Evolutionary conservation across 2,797 vertebrate species (phyloP).

Genomic region (Leptodactylus fallax): DNA sequence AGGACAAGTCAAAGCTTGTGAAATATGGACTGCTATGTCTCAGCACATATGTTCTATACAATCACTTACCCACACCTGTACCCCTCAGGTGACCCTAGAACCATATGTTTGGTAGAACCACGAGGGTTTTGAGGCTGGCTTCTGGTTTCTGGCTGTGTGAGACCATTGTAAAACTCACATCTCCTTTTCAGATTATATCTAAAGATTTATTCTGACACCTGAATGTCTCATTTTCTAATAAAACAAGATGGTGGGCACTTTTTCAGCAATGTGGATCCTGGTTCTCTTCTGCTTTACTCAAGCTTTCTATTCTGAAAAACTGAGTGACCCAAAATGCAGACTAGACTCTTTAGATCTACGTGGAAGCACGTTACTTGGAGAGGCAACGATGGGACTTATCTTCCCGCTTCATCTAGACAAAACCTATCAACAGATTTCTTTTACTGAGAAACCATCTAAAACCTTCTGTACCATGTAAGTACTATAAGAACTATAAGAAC

Average conservation of each 20-base stretch:
- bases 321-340: neutral
- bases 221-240: neutral
- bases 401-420: neutral
- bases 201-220: neutral
- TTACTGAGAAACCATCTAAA: neutral
- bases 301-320: neutral
- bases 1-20: neutral
- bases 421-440: neutral
- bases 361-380: neutral
- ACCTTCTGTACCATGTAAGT: neutral
- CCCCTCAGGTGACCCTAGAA: neutral
- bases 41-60: neutral
- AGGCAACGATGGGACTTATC: neutral
- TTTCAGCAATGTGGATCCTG: neutral
- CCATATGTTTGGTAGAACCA: neutral
- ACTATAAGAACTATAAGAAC: neutral
- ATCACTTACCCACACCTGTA: neutral
- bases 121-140: neutral
- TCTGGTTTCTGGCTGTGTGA: neutral
- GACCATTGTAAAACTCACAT: neutral
- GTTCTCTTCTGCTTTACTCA: neutral
- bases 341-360: neutral
- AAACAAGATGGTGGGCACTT: neutral
- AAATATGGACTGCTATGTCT: too few relatives aligned
- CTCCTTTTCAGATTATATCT: neutral